These are phyloP conservation scores for Torymus texanus DNA, from an alignment of 2,888 invertebrate genomes.

Conservation along the genomic window DNA sequence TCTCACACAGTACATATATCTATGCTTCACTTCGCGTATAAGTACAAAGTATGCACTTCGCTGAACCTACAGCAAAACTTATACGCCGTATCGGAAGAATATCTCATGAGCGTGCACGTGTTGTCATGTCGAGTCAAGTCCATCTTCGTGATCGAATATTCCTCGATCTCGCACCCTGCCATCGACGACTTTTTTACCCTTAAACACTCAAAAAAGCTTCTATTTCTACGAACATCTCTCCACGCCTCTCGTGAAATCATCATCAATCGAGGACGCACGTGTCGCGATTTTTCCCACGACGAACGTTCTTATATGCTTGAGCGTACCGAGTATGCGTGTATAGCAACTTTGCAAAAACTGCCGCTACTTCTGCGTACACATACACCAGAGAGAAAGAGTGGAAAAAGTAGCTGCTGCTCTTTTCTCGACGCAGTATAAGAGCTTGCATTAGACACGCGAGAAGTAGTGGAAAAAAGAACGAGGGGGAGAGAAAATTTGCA, in stretches of 20 bases:
- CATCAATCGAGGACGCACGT: neutral
- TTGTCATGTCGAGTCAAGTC: too few relatives aligned
- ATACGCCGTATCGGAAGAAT: too few relatives aligned
- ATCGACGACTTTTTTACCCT: too few relatives aligned
- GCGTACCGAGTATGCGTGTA: neutral
- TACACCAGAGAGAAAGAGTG: neutral
- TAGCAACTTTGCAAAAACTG: constrained; percentile 43
- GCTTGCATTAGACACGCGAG: constrained; percentile 38
- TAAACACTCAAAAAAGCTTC: too few relatives aligned
- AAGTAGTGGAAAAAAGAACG: neutral
- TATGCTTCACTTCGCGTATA: too few relatives aligned
- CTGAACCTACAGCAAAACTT: too few relatives aligned
- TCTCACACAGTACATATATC: too few relatives aligned
- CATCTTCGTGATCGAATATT: too few relatives aligned
- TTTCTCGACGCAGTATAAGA: neutral
- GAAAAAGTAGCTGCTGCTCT: constrained; percentile 10
- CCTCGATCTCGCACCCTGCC: too few relatives aligned
- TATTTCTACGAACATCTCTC: too few relatives aligned
- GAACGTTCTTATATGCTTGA: constrained; percentile 25
- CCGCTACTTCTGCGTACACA: constrained; percentile 1
- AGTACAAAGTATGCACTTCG: too few relatives aligned
- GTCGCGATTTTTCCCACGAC: constrained; percentile 45
- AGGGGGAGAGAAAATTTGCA: constrained; percentile 25
- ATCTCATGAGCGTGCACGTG: too few relatives aligned
- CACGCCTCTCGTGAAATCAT: neutral